These are phyloP conservation scores for Orthosia gracilis DNA, from an alignment of 2,888 invertebrate genomes.

Conservation along the genomic window DNA sequence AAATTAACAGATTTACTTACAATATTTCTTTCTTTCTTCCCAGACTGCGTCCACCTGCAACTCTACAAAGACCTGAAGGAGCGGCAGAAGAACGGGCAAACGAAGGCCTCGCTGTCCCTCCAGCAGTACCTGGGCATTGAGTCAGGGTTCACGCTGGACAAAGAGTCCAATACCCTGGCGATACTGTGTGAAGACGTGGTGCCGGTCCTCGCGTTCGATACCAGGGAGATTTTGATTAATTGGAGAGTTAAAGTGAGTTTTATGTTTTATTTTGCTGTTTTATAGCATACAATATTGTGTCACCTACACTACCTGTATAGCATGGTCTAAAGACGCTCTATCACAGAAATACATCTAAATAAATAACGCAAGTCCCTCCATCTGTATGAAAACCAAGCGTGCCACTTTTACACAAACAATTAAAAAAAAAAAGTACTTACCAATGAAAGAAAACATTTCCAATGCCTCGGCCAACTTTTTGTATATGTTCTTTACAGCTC, in stretches of 20 bases:
- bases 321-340: too few species aligned
- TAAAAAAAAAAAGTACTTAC: too few species aligned
- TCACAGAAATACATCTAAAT: too few species aligned
- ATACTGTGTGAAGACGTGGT: conserved; percentile 97
- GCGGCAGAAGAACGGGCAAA: conserved; percentile 96
- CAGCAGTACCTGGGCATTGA: conserved; percentile 97
- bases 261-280: too few species aligned
- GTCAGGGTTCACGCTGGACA: conserved; percentile 97
- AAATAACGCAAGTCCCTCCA: too few species aligned
- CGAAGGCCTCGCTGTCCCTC: conserved; percentile 96
- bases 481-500: too few species aligned
- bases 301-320: too few species aligned
- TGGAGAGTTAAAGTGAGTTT: conserved; percentile 93
- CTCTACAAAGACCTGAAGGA: conserved; percentile 97
- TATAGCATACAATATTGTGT: too few species aligned
- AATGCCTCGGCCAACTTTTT: too few species aligned
- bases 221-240: conserved; percentile 96
- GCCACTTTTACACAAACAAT: too few species aligned
- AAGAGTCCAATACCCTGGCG: conserved; percentile 97
- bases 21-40: conserved; percentile 71
- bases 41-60: conserved; percentile 97
- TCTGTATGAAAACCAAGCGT: too few species aligned
- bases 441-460: too few species aligned
- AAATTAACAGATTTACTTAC: not conserved
- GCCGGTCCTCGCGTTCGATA: conserved; percentile 96